Base-by-base conservation (phyloP, 1,140 invertebrate genomes). In the Asbolus verrucosus region DNA sequence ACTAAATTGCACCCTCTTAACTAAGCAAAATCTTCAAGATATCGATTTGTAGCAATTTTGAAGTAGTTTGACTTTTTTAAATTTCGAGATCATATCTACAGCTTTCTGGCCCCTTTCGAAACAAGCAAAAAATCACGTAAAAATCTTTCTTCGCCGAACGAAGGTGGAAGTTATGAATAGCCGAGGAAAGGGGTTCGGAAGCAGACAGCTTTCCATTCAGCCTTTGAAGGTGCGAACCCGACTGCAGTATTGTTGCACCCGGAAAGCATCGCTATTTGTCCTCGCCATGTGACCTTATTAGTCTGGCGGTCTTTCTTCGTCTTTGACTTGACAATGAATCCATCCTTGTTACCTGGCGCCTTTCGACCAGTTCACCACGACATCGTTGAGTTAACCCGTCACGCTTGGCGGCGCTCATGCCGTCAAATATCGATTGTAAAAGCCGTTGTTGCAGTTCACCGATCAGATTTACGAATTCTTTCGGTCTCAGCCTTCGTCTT, bases 381-480 rank as follows among this genome's bases (percentile, higher is more conserved):
- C 24, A 27, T 27, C 24, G 24, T 27, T 8, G 24, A 27, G 24
- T 27, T 27, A 27, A 27, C 24, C 24, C 24, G 46, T 54, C 21
- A 54, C 46, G 21, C 19, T 54, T 30, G 46, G 46, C 19, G 21
- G 11, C 46, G 19, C 46, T 54, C 46, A 41, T 41, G 39, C 39
- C 65, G 41, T 67, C 65, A 67, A 67, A 54, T 61, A 68, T 68
- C 60, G 66, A 61, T 68, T 68, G 50, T 68, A 54, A 54, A 43
- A 13, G 24, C 50, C 33, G 43, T 24, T 18, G 63, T 6, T 36
- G 33, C 33, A 36, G 6, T 11, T 36, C 33, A 11, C 24, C 24
- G 3, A 27, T 27, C 24, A 27, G 24, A 27, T 27, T 8, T 27
- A 27, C 8, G 8, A 27, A 27, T 27, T 27, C 24, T 27, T 27